Base-by-base conservation (phyloP, 1,140 invertebrate species). In the Cataglyphis hispanica region DNA sequence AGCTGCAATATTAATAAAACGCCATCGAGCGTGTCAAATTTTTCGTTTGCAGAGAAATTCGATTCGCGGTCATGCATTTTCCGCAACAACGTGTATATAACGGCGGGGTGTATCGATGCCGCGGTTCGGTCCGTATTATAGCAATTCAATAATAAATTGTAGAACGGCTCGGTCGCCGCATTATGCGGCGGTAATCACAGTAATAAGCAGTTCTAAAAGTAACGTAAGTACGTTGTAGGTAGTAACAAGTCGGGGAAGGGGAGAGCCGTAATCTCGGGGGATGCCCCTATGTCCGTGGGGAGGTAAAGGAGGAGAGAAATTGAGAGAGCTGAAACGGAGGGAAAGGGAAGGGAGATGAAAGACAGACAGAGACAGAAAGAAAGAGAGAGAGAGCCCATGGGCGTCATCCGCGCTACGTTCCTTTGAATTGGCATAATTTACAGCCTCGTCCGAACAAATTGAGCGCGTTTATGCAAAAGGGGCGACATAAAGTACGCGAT, bases 81-180 rank as follows among this genome's bases (percentile, higher is more conserved):
- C 88, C 87, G 27, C 78, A 74, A 74, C 69, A 37, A 37, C 58
- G 61, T 85, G 78, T 85, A 84, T 76, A 58, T 53, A 80, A 74
- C 74, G 46, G 10, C n/a, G 66, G 46, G 46, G 37, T 46, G 50
- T 43, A 74, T 46, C 69, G 66, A 66, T 81, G 67, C 66, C 67
- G 67, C 46, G 46, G 46, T 37, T 61, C 70, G 43, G 74, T 56
- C 61, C 84, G 90, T 91, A 93, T 93, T 92, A 92, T 90, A 93
- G 91, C 92, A 92, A 93, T 93, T 93, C 92, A 93, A 93, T 93
- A 93, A 93, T 93, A 93, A 93, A 93, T 93, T 93, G 92, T 92
- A 93, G 91, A 93, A 91, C 89, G 91, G 86, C 84, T 92, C 87
- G 90, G 64, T 87, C 88, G 86, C 85, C 83, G 91, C 91, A 93